Base-by-base conservation (phyloP, 2,113 vertebrate genomes). In the Equus przewalskii region DNA sequence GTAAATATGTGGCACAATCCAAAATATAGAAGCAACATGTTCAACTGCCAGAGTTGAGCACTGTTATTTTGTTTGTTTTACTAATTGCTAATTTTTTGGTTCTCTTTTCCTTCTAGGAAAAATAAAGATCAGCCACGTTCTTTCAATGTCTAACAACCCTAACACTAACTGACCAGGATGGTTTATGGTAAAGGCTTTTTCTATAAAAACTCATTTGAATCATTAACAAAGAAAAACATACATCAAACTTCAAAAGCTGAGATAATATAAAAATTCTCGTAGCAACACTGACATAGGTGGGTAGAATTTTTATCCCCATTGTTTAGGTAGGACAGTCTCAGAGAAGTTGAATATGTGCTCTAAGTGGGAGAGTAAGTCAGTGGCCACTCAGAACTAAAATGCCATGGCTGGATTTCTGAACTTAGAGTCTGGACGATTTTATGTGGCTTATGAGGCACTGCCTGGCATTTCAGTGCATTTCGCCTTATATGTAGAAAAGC, bases 211-310 rank as follows among this genome's bases (percentile, higher is more conserved):
- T 72, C n/a, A 72, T n/a, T 58, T 75, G 81, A 94, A 79, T 90
- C 49, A 92, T 89, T 84, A 94, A 78, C 19, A 88, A 72, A 89
- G 33, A 90, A 54, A 94, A 84, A 94, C 7, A 28, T 3, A 15
- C 0, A 60, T 28, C 14, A 85, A 65, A 91, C 12, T 79, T 90
- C n/a, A 82, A 60, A 91, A 92, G 51, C 6, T 30, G 15, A 62
- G 26, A 70, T 24, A 22, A 28, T 28, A 72, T 46, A 28, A 62
- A 80, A 82, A 36, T 36, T 5, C 11, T 89, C 56, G 62, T 6
- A 78, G 11, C 0, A 76, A 64, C 36, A 1, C n/a, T 58, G n/a
- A 24, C 51, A 72, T 10, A n/a, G 3, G 0, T 44, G 26, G 7
- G 16, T 62, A 18, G 44, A 81, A 75, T 36, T 44, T 54, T 5